Evolutionary conservation across 2,113 vertebrate genomes (phyloP).

Genomic region (Noturus placidus): DNA sequence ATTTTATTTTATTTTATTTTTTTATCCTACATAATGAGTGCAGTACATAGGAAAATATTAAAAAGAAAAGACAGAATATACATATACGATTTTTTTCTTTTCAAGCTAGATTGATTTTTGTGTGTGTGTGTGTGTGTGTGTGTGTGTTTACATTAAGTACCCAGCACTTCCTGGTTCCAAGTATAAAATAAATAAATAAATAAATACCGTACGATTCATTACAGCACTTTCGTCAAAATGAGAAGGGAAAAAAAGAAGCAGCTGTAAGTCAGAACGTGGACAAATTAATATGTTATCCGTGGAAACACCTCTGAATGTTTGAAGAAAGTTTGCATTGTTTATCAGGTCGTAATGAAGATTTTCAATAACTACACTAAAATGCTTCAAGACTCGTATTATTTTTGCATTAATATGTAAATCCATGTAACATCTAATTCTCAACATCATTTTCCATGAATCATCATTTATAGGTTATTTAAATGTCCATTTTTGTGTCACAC

Average conservation of each 20-base stretch:
- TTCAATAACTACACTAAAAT: neutral
- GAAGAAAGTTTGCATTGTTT: neutral
- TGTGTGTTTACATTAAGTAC: neutral
- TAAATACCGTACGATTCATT: neutral
- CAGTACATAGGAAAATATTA: neutral
- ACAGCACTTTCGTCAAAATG: neutral
- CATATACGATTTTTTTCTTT: neutral
- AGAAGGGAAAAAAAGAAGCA: neutral
- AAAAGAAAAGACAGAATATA: neutral
- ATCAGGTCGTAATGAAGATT: neutral
- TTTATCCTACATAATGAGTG: neutral
- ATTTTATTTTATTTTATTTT: too few species aligned
- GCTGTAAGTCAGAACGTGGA: neutral
- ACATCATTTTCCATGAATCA: neutral
- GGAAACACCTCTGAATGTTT: neutral
- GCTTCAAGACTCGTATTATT: neutral
- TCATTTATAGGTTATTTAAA: neutral
- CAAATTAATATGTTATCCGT: neutral
- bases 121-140: neutral
- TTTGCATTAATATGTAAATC: neutral
- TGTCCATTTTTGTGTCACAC: neutral
- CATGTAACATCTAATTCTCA: neutral
- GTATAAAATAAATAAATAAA: too few species aligned
- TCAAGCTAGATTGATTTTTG: neutral
- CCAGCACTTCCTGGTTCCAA: neutral